Percentiles rank a stretch among this genome's conserved stretches.
These are phyloP conservation scores for Conchocele bisecta DNA, from an alignment of 2,888 invertebrate species.

Conservation along the genomic window DNA sequence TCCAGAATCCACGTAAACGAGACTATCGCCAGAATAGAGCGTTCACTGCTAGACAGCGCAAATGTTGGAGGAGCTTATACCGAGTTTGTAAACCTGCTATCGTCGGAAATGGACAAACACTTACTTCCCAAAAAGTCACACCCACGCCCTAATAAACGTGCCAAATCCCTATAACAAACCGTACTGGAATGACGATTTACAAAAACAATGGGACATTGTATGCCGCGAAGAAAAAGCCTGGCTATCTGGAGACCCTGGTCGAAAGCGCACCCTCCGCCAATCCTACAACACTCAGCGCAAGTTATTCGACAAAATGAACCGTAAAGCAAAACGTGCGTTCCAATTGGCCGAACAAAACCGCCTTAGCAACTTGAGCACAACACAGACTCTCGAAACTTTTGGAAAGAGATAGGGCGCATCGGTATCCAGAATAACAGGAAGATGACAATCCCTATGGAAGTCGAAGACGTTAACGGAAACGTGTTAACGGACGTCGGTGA, in stretches of 20 bases:
- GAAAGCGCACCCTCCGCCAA: conserved; percentile 5
- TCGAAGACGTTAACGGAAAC: conserved; percentile 3
- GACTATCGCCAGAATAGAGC: background rate
- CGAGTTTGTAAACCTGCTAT: background rate
- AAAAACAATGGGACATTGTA: conserved; percentile 3
- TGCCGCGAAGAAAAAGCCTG: conserved; percentile 9
- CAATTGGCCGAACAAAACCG: conserved; percentile 7
- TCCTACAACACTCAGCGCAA: background rate
- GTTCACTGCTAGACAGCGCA: background rate
- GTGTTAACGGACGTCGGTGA: background rate
- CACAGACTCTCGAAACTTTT: conserved; percentile 12
- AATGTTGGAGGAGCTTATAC: background rate
- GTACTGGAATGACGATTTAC: conserved; percentile 6
- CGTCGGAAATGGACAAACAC: conserved; percentile 1
- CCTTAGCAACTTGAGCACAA: background rate
- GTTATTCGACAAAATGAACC: conserved; percentile 15
- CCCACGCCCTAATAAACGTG: background rate
- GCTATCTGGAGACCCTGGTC: background rate
- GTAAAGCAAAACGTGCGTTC: conserved; percentile 16
- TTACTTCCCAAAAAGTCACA: background rate
- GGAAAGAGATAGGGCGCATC: conserved; percentile 32
- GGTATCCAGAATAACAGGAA: conserved; percentile 10
- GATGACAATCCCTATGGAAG: conserved; percentile 15
- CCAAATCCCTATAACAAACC: background rate
- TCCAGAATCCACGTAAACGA: background rate